Conservation (phyloP, 2,113 vertebrate species). For the Leptocoma aspasia region DNA sequence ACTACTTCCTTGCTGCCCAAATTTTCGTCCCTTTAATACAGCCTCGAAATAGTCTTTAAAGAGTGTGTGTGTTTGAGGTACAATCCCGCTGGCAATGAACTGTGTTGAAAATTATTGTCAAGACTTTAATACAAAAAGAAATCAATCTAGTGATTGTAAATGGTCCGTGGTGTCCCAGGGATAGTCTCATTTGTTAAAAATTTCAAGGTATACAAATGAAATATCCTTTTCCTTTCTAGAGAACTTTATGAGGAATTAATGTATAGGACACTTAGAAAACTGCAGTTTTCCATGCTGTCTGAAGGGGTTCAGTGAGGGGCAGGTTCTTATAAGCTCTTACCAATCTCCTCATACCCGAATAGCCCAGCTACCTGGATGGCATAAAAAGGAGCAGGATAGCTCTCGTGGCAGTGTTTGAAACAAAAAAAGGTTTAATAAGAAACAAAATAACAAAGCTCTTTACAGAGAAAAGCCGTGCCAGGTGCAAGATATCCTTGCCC, state of each 20-base stretch:
- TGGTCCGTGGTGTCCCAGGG: slow-evolving; percentile 51
- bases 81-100: slow-evolving; percentile 57
- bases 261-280: not conserved
- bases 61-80: slow-evolving; percentile 56
- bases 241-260: slow-evolving; percentile 42
- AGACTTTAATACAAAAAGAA: slow-evolving; percentile 57
- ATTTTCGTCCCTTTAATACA: slow-evolving; percentile 38
- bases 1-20: not conserved
- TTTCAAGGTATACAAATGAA: slow-evolving; percentile 62
- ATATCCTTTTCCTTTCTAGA: slow-evolving; percentile 49
- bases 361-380: too few species aligned
- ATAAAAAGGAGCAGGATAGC: too few species aligned
- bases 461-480: too few species aligned
- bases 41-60: slow-evolving; percentile 60
- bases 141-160: slow-evolving; percentile 57
- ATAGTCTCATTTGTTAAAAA: slow-evolving; percentile 64
- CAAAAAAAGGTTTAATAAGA: too few species aligned
- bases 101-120: slow-evolving; percentile 53
- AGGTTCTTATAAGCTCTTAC: too few species aligned
- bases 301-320: too few species aligned
- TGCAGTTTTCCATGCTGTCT: not conserved
- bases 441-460: too few species aligned
- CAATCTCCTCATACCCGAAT: too few species aligned
- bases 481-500: too few species aligned
- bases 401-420: too few species aligned